These are phyloP conservation scores for Epirrita christyi DNA, from an alignment of 2,888 invertebrate species.

Conservation along the genomic window DNA sequence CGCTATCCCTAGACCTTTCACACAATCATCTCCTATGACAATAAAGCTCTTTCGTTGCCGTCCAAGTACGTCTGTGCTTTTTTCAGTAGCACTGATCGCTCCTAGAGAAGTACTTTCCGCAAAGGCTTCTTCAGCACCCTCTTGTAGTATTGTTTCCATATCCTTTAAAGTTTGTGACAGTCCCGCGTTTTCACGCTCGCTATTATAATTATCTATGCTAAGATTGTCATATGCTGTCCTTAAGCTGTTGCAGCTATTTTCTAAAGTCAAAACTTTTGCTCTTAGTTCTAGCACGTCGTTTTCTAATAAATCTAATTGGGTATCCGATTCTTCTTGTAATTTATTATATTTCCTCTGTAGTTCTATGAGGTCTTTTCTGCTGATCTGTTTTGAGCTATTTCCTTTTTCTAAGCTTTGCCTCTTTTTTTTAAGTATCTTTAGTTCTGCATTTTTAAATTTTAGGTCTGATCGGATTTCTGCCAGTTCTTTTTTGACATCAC, in stretches of 20 bases:
- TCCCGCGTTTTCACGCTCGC: background rate
- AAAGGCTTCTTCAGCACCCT: background rate
- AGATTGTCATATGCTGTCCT: background rate
- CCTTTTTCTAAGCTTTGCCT: background rate
- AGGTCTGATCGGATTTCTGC: background rate
- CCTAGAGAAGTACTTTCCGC: background rate
- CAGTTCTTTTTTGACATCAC: background rate
- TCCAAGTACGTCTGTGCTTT: background rate
- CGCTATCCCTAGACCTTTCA: background rate
- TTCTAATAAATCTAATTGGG: background rate
- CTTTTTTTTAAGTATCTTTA: background rate
- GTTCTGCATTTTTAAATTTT: background rate
- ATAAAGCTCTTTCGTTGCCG: background rate
- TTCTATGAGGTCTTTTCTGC: background rate
- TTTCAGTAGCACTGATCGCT: background rate
- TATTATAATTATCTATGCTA: background rate
- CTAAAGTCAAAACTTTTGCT: background rate
- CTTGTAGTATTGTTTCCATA: background rate
- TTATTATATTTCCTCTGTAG: background rate
- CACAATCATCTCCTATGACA: background rate
- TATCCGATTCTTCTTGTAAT: background rate
- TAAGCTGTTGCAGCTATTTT: background rate
- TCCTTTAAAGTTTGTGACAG: background rate
- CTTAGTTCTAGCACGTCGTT: background rate
- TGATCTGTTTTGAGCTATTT: background rate